phyloP scores from a whole-genome alignment of 2,888 invertebrate species.

The Chymomyza fuscimana region DNA sequence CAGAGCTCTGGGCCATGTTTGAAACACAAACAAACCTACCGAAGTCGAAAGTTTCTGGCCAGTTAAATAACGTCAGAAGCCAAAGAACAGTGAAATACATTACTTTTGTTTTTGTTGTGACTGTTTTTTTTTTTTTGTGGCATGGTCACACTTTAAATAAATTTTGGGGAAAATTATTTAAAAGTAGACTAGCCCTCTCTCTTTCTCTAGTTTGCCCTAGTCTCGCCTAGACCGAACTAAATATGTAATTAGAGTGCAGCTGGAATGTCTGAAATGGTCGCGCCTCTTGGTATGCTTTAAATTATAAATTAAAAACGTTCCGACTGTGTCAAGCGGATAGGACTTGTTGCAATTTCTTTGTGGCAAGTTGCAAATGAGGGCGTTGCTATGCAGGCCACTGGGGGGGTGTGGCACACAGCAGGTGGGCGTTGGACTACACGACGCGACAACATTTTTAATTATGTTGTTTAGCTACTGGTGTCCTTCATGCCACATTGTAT shows the following conservation, averaged over 20 bases:
- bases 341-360: conserved; percentile 32
- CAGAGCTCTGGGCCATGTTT: background rate
- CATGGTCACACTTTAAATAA: background rate
- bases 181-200: background rate
- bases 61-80: background rate
- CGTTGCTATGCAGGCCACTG: background rate
- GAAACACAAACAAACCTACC: background rate
- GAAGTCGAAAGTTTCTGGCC: background rate
- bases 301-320: conserved; percentile 55
- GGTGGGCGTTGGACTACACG: conserved; percentile 6
- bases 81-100: background rate
- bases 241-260: conserved; percentile 39
- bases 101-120: background rate
- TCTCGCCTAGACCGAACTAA: background rate
- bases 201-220: background rate
- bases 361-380: conserved; percentile 35
- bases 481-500: conserved; percentile 27
- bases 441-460: conserved; percentile 52
- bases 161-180: background rate
- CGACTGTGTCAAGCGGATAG: background rate
- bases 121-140: too few species aligned
- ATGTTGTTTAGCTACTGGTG: conserved; percentile 34
- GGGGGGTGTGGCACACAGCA: conserved; percentile 28
- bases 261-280: conserved; percentile 31
- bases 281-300: conserved; percentile 50